Evolutionary conservation across 2,113 vertebrate species (phyloP), one percentile per base, ranked within the genome.

Genomic region (Guaruba guarouba): DNA sequence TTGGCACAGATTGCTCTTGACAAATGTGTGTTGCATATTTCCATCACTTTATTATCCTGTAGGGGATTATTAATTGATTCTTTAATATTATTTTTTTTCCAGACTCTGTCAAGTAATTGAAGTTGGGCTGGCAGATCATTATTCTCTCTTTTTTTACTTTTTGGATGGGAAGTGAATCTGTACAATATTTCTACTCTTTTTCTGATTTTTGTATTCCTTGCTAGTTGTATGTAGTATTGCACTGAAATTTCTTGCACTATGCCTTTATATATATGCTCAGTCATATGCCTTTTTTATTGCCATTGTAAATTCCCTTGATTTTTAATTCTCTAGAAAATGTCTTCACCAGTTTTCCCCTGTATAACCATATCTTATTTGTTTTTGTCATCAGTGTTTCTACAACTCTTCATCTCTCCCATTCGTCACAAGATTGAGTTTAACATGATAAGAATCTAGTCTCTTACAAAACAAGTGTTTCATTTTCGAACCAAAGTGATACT

Each of bases 21-120:
- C 61, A 73, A 95, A 91, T 37, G 33, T 85, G 22, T 87, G 48
- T 62, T 91, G 69, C 67, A 43, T 87, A 10, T 90, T 89, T 96
- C 61, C 43, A 76, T 93, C 33, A 35, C 16, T 93, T 64, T 79
- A 75, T 86, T 91, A 79, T 82, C 52, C 39, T 84, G 35, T 39
- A 79, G 77, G 33, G 79, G 35, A 74, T 84, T 79, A 54, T 89
- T 91, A 89, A 86, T 75, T 87, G 51, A 71, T 94, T 79, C 44
- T 87, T 85, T 82, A 84, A 78, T 87, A 0, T 4, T 79, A 82
- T 87, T 59, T 59, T 71, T 71, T 87, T 75, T 12, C 59, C 48
- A 79, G 52, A 55, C 16, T 66, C 23, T 76, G 11, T 80, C 0
- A 2, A 81, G 33, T 61, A 86, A 49, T 37, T 77, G 44, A 76